A percentile compares a stretch with the other conserved stretches of the same genome.
phyloP scores from a whole-genome alignment of 2,113 vertebrate genomes.

The Hiodon alosoides region DNA sequence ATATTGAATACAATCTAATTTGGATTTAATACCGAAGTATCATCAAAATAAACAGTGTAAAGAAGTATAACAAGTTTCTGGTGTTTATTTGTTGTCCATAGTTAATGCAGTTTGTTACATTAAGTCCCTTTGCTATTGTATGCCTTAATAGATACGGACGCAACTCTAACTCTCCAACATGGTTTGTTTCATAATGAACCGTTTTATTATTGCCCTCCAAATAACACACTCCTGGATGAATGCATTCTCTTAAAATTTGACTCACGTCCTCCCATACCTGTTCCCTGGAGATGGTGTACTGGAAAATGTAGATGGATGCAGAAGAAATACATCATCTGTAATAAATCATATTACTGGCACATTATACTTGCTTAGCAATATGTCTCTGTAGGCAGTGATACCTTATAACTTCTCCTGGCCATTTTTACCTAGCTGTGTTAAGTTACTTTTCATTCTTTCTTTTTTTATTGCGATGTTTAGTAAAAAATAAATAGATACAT shows the following conservation, averaged over 20 bases:
- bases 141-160: too few species aligned
- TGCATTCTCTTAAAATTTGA: constrained; percentile 42
- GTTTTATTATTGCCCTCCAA: constrained; percentile 26
- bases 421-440: constrained; percentile 36
- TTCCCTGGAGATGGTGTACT: constrained; percentile 34
- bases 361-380: constrained; percentile 39
- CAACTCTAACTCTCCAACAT: neutral
- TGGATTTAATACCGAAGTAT: too few species aligned
- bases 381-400: constrained; percentile 43
- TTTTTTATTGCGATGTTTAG: constrained; percentile 50
- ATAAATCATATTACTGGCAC: constrained; percentile 51
- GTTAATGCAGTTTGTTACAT: neutral
- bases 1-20: too few species aligned
- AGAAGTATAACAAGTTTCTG: neutral
- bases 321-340: constrained; percentile 37
- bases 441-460: constrained; percentile 28
- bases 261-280: constrained; percentile 27
- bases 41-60: neutral
- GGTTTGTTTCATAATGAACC: neutral
- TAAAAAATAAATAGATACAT: constrained; percentile 42
- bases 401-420: constrained; percentile 32
- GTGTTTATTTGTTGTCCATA: too few species aligned
- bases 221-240: constrained; percentile 38
- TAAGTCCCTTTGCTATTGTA: too few species aligned
- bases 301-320: constrained; percentile 49